phyloP scores from a whole-genome alignment of 2,113 vertebrate genomes.

The Serranochromis macrocephalus region DNA sequence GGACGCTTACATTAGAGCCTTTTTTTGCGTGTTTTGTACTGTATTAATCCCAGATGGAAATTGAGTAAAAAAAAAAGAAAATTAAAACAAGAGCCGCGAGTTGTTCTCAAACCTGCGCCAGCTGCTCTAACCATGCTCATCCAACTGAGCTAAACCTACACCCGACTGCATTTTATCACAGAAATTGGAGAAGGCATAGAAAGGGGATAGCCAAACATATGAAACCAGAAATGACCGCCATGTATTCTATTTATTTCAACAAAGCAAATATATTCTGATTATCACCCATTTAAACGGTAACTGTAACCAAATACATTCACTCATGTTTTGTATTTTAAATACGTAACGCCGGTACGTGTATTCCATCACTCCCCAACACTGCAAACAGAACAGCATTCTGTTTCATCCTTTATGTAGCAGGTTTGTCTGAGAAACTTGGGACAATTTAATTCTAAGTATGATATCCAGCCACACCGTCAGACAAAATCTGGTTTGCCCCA shows the following conservation, averaged over 20 bases:
- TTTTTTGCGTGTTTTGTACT: not conserved
- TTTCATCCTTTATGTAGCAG: not conserved
- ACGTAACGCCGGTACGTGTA: rapidly evolving
- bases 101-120: not conserved
- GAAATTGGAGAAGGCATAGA: not conserved
- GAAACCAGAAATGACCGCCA: not conserved
- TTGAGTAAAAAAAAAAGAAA: rapidly evolving
- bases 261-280: not conserved
- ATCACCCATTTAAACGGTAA: not conserved
- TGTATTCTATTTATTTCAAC: not conserved
- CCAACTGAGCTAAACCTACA: not conserved
- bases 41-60: not conserved
- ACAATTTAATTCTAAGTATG: not conserved
- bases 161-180: not conserved
- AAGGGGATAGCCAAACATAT: not conserved
- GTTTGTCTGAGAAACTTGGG: not conserved
- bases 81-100: rapidly evolving
- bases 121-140: not conserved
- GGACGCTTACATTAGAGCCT: not conserved
- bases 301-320: not conserved
- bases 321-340: not conserved
- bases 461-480: rapidly evolving
- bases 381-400: not conserved
- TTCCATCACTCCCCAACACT: not conserved
- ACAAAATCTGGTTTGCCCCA: not conserved